Conservation (phyloP, 2,888 invertebrate species). For the Slavum lentiscoides region DNA sequence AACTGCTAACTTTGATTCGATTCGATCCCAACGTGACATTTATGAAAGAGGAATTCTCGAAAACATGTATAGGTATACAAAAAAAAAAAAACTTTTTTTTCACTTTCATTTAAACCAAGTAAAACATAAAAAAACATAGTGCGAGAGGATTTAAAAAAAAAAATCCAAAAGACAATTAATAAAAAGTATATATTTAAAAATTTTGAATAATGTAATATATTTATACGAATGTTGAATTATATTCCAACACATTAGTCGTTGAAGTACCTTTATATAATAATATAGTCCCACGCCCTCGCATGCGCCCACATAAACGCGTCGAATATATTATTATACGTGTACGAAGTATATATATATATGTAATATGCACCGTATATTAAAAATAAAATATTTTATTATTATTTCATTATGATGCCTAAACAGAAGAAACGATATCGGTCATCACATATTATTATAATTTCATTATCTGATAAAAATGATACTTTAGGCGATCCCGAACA, state of each 20-base stretch:
- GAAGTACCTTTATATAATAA: not conserved
- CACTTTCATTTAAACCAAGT: too few species aligned
- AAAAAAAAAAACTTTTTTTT: not conserved
- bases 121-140: too few species aligned
- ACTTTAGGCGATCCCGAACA: not conserved
- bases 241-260: not conserved
- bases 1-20: constrained; percentile 16
- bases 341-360: not conserved
- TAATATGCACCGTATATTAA: not conserved
- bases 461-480: constrained; percentile 16
- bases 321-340: not conserved
- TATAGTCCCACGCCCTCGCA: not conserved
- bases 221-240: not conserved
- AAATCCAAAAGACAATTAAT: too few species aligned
- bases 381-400: not conserved
- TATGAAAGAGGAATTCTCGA: not conserved
- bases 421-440: constrained; percentile 10
- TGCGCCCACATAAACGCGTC: not conserved
- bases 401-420: constrained; percentile 14
- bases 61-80: not conserved
- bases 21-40: not conserved
- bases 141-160: too few species aligned
- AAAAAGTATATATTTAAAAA: too few species aligned
- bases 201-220: not conserved
- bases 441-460: constrained; percentile 8